Evolutionary conservation across 2,888 invertebrate species (phyloP), one percentile per base, ranked within the genome.

Genomic region (Acleris cristana): DNA sequence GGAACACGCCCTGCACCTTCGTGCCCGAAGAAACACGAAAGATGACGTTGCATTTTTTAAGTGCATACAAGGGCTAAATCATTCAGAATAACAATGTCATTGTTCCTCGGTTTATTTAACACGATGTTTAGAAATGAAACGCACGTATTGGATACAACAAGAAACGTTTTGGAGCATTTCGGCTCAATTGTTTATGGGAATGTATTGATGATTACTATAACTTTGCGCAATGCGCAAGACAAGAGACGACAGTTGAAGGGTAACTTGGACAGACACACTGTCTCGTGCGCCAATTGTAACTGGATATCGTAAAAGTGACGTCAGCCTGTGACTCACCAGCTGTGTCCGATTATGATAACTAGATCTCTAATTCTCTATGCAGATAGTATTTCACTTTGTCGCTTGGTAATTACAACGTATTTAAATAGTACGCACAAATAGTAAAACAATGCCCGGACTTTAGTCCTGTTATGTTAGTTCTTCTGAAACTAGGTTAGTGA

Each of bases 11-110:
- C n/a, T 44, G 44, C 53, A 58, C 34, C 26, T 51, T 51, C 34
- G 52, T 21, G 48, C 21, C 49, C 60, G 26, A 61, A 58, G 30
- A 49, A 55, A 54, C 65, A 64, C 61, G 67, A 57, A 51, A 53
- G 19, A 49, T 70, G 66, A 70, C 64, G 26, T 18, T 49, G 66
- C 64, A 44, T 60, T 56, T 70, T 64, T 53, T 16, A 66, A 61
- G 67, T 49, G 67, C 53, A 66, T 55, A 53, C 51, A 53, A 56
- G 61, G 62, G 51, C 58, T 53, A 49, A 67, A 67, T 57, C 53
- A 62, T 62, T 53, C 57, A 5, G 53, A 30, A 67, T 63, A 49
- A 67, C 67, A 54, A 66, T 53, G 30, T 55, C 61, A 57, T 57
- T 56, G 66, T 66, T 56, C 30, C 44, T 63, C 57, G 30, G 56